Conservation (phyloP, 2,888 invertebrate genomes). For the Peribatodes rhomboidaria region DNA sequence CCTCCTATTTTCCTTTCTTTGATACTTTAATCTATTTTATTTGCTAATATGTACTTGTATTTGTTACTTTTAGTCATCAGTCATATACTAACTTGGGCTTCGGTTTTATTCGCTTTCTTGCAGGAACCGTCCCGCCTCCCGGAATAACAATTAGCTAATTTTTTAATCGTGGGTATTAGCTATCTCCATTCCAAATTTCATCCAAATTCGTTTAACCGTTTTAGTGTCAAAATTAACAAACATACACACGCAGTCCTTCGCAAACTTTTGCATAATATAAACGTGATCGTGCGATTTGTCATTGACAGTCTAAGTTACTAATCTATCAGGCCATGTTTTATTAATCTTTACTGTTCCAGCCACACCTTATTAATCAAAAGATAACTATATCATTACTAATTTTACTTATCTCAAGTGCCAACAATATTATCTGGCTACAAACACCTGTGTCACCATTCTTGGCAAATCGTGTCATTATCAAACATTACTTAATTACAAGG, state of each 20-base stretch:
- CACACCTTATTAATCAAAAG: conserved; percentile 38
- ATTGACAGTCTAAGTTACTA: not conserved
- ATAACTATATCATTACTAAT: conserved; percentile 11
- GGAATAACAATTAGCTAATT: too few relatives aligned
- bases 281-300: not conserved
- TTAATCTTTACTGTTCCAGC: conserved; percentile 17
- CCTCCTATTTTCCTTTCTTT: not conserved
- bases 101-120: too few relatives aligned
- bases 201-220: too few relatives aligned
- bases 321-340: not conserved
- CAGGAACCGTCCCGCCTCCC: too few relatives aligned
- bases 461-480: conserved; percentile 29
- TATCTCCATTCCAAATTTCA: too few relatives aligned
- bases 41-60: too few relatives aligned
- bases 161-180: not conserved
- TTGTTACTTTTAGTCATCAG: too few relatives aligned
- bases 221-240: too few relatives aligned
- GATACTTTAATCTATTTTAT: not conserved
- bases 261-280: too few relatives aligned
- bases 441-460: conserved; percentile 42
- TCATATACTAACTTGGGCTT: too few relatives aligned
- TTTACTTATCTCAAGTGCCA: conserved; percentile 27
- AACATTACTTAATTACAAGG: conserved; percentile 23
- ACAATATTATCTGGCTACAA: conserved; percentile 18
- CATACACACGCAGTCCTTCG: too few relatives aligned